A percentile compares a stretch with the other conserved stretches of the same genome.
These are phyloP conservation scores for Ciconia boyciana DNA, from an alignment of 2,113 vertebrate species.

Conservation along the genomic window DNA sequence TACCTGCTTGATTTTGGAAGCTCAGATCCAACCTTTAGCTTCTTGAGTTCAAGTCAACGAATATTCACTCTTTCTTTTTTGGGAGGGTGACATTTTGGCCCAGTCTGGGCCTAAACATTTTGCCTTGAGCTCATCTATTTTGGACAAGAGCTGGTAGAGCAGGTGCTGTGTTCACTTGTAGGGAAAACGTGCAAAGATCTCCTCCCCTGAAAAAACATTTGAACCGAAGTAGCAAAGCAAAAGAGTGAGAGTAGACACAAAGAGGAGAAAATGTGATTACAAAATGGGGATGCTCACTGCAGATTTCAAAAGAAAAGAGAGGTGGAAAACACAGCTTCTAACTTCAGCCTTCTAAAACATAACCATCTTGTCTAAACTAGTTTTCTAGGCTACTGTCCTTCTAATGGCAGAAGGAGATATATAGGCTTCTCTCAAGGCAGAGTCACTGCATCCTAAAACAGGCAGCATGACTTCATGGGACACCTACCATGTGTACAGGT, in stretches of 20 bases:
- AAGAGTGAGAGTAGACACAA: not conserved
- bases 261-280: not conserved
- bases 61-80: not conserved
- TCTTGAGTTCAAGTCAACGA: not conserved
- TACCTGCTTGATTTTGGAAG: not conserved
- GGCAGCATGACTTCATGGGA: not conserved
- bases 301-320: not conserved
- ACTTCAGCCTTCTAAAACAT: not conserved
- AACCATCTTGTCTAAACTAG: not conserved
- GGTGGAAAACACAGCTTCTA: not conserved
- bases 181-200: not conserved
- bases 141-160: not conserved
- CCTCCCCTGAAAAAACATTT: not conserved
- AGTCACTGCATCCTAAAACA: not conserved
- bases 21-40: not conserved
- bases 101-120: not conserved
- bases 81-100: not conserved
- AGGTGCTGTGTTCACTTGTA: not conserved
- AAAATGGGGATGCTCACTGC: not conserved
- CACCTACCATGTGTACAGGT: not conserved
- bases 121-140: not conserved
- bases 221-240: not conserved
- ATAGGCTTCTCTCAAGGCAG: not conserved
- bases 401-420: not conserved
- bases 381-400: not conserved